Conservation (phyloP, 2,113 vertebrate genomes). For the Gulo gulo region DNA sequence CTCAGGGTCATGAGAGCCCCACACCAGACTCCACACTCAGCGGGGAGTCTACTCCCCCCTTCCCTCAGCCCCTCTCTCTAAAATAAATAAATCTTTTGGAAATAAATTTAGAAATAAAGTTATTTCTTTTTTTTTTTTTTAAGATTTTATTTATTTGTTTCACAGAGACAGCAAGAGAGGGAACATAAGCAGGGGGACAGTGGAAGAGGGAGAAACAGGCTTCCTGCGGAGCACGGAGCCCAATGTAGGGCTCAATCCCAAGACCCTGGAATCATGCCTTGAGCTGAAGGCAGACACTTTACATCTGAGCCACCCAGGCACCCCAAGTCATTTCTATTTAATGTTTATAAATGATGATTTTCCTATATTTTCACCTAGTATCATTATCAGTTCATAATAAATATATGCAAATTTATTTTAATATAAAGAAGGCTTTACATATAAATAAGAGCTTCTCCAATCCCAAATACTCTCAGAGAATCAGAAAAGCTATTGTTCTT, state of each 20-base stretch:
- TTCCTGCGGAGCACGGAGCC: too few species aligned
- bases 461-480: constrained; percentile 33
- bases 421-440: background rate
- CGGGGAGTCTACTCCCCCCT: background rate
- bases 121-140: too few species aligned
- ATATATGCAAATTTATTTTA: background rate
- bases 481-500: constrained; percentile 45
- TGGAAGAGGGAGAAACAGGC: too few species aligned
- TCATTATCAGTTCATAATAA: background rate
- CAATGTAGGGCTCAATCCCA: too few species aligned
- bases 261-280: too few species aligned
- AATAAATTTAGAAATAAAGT: background rate
- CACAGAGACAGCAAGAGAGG: too few species aligned
- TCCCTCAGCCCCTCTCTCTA: background rate
- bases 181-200: too few species aligned
- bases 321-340: background rate
- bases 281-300: too few species aligned
- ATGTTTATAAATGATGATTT: background rate
- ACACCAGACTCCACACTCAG: background rate
- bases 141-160: too few species aligned
- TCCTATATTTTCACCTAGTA: background rate
- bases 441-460: constrained; percentile 31
- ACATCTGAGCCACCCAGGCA: background rate
- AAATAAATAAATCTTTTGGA: background rate
- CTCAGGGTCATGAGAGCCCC: too few species aligned